A percentile compares a stretch with the other conserved stretches of the same genome.
Evolutionary conservation across 1,140 invertebrate genomes (phyloP).

Genomic region (Idris sp.): DNA sequence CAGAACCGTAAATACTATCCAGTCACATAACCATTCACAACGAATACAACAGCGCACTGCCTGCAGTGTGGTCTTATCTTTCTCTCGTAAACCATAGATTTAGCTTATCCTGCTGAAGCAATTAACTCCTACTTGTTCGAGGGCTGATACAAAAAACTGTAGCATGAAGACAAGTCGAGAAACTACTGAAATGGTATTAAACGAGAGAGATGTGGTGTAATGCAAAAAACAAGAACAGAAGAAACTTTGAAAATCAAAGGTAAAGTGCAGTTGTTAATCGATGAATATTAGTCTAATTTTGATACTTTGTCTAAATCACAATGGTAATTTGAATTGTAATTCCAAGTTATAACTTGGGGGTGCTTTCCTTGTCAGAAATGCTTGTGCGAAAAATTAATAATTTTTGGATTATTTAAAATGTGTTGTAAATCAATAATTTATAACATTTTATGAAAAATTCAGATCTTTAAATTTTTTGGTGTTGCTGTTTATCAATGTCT

Average conservation of each 20-base stretch:
- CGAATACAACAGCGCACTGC: slow-evolving; percentile 37
- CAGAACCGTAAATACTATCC: slow-evolving; percentile 45
- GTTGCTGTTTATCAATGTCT: too few relatives aligned
- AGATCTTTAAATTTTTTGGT: too few relatives aligned
- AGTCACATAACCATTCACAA: slow-evolving; percentile 43
- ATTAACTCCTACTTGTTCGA: slow-evolving; percentile 59
- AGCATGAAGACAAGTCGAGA: slow-evolving; percentile 48
- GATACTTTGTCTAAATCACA: slow-evolving; percentile 6
- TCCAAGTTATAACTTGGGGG: too few relatives aligned
- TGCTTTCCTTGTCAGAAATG: too few relatives aligned
- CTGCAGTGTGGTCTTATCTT: slow-evolving; percentile 57
- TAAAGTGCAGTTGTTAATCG: not conserved
- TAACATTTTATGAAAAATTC: too few relatives aligned
- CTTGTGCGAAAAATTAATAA: too few relatives aligned
- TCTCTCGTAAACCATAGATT: slow-evolving; percentile 58
- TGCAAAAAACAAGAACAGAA: slow-evolving; percentile 2
- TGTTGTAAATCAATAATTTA: too few relatives aligned
- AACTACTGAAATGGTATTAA: slow-evolving; percentile 51
- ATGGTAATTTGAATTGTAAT: too few relatives aligned
- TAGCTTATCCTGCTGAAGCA: slow-evolving; percentile 58
- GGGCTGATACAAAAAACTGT: slow-evolving; percentile 38
- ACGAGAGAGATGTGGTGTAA: slow-evolving; percentile 11
- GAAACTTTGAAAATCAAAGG: slow-evolving; percentile 24
- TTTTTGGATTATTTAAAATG: too few relatives aligned
- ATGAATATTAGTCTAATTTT: slow-evolving; percentile 7